These are phyloP conservation scores for Tenthredo scrophulariae DNA, from an alignment of 2,888 invertebrate genomes.

Conservation along the genomic window DNA sequence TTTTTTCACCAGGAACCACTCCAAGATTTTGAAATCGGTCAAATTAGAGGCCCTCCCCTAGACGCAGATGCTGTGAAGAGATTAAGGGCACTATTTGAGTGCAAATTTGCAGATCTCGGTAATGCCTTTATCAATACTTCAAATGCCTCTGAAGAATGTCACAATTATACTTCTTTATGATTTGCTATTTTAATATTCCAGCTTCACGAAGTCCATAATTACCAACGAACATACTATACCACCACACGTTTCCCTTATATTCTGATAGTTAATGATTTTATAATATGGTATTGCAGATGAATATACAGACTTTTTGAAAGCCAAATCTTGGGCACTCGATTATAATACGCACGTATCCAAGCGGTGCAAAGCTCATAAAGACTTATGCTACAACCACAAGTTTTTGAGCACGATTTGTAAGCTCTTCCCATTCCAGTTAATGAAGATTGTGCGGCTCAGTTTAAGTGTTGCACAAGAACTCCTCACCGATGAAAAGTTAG, in stretches of 20 bases:
- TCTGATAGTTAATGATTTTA: background rate
- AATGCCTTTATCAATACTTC: conserved; percentile 51
- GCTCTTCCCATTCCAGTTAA: background rate
- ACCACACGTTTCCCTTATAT: background rate
- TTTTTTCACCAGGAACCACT: conserved; percentile 95
- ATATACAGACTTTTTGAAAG: conserved; percentile 88
- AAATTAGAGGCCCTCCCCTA: conserved; percentile 87
- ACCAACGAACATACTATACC: background rate
- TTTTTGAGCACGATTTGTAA: conserved; percentile 88
- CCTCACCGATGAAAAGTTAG: conserved; percentile 86
- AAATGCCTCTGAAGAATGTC: background rate
- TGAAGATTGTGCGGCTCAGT: conserved; percentile 81
- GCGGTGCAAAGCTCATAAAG: conserved; percentile 85
- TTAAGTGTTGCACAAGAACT: conserved; percentile 86
- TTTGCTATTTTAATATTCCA: background rate
- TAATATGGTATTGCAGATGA: conserved; percentile 77
- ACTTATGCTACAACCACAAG: conserved; percentile 85
- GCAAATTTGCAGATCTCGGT: conserved; percentile 87
- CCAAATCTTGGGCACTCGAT: conserved; percentile 89
- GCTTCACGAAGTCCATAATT: background rate
- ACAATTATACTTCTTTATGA: background rate
- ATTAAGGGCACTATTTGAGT: conserved; percentile 87
- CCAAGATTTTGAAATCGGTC: conserved; percentile 89
- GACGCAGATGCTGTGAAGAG: conserved; percentile 84
- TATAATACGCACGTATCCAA: conserved; percentile 93